Evolutionary conservation across 2,113 vertebrate species (phyloP).

Genomic region (Leptodactylus fuscus): DNA sequence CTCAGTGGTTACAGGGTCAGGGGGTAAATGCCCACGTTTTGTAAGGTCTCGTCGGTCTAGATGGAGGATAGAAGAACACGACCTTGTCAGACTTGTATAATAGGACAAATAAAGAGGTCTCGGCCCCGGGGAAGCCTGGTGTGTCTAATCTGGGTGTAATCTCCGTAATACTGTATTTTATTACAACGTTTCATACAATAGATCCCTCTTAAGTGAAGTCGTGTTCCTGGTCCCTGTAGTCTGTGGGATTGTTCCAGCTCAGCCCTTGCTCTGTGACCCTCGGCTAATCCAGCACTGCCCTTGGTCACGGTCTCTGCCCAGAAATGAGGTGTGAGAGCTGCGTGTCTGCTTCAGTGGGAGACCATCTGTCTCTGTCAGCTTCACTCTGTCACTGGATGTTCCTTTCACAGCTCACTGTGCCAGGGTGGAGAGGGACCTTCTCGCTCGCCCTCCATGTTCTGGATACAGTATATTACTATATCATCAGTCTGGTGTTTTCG

Average conservation of each 20-base stretch:
- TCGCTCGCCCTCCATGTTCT: not conserved
- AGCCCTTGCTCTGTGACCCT: slow-evolving; percentile 53
- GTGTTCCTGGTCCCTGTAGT: slow-evolving; percentile 2
- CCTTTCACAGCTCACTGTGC: slow-evolving; percentile 34
- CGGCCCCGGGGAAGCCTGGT: not conserved
- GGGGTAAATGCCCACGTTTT: not conserved
- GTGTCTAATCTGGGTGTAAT: not conserved
- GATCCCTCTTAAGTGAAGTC: not conserved
- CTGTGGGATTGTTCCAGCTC: slow-evolving; percentile 31
- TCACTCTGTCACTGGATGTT: slow-evolving; percentile 51
- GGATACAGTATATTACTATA: not conserved
- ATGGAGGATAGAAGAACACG: not conserved
- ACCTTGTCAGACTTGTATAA: not conserved
- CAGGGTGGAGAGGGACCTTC: not conserved
- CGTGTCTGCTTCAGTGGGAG: slow-evolving; percentile 48
- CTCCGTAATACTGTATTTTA: slow-evolving; percentile 9
- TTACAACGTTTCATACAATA: not conserved
- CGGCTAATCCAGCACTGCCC: slow-evolving; percentile 53
- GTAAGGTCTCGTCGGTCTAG: not conserved
- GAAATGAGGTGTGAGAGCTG: slow-evolving; percentile 58
- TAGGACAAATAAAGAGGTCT: not conserved
- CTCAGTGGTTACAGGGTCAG: not conserved
- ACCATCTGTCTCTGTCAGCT: slow-evolving; percentile 58
- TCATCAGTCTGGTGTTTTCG: not conserved
- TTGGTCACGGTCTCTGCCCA: slow-evolving; percentile 50